These are phyloP conservation scores for Lasioglossum malachurum DNA, from an alignment of 2,888 invertebrate species.

Conservation along the genomic window DNA sequence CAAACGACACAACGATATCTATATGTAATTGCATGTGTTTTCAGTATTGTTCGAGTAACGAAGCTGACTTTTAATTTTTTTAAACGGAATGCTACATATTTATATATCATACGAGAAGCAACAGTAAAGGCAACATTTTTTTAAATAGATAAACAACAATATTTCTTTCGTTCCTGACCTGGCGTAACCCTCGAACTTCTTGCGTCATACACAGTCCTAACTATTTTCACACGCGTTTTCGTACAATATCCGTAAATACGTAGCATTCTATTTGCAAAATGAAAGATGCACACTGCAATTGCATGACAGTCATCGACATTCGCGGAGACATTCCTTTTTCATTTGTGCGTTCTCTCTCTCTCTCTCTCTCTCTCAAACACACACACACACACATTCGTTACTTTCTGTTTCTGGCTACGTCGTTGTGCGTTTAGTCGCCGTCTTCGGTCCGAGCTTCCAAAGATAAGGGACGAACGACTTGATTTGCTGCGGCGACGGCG, in stretches of 20 bases:
- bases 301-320: neutral
- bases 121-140: neutral
- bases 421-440: neutral
- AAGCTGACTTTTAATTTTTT: neutral
- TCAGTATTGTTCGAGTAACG: neutral
- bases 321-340: slow-evolving; percentile 46
- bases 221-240: neutral
- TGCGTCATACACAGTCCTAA: neutral
- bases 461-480: neutral
- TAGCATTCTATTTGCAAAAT: neutral
- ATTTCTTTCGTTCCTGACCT: slow-evolving; percentile 4
- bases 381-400: neutral
- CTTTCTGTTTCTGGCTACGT: neutral
- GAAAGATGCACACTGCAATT: neutral
- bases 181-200: neutral
- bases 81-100: neutral
- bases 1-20: neutral
- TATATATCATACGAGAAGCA: slow-evolving; percentile 4
- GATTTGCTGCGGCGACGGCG: neutral
- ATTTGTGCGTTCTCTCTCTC: neutral
- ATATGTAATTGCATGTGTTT: neutral
- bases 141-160: neutral
- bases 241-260: neutral
- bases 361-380: neutral
- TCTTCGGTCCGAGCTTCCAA: neutral